Evolutionary conservation across 2,888 invertebrate genomes (phyloP).

Genomic region (Lithodes maja): DNA sequence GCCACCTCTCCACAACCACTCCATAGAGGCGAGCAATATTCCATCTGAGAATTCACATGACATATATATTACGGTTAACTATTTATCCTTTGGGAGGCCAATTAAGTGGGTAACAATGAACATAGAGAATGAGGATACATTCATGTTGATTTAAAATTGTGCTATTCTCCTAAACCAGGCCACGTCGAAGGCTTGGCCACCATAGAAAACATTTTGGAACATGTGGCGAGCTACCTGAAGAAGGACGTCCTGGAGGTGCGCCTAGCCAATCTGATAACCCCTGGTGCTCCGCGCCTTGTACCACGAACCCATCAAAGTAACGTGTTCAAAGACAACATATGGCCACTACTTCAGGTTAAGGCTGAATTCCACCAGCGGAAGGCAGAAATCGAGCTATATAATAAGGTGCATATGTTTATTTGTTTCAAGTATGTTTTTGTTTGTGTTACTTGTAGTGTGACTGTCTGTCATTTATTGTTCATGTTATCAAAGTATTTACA

Average conservation of each 20-base stretch:
- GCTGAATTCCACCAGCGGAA: constrained; percentile 26
- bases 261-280: constrained; percentile 6
- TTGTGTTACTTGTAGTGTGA: background rate
- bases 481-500: too few species aligned
- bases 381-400: constrained; percentile 53
- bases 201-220: constrained; percentile 66
- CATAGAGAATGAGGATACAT: too few species aligned
- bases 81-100: too few species aligned
- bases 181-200: constrained; percentile 56
- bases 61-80: too few species aligned
- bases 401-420: constrained; percentile 40
- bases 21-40: too few species aligned
- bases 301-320: constrained; percentile 18
- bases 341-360: constrained; percentile 58
- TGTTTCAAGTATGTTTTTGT: background rate
- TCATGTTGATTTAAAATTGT: background rate
- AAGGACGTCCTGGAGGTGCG: constrained; percentile 33
- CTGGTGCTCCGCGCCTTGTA: constrained; percentile 23
- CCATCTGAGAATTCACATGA: too few species aligned
- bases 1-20: too few species aligned
- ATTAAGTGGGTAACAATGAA: too few species aligned
- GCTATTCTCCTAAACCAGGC: constrained; percentile 14
- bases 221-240: constrained; percentile 57
- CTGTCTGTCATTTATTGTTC: too few species aligned
- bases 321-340: constrained; percentile 42